phyloP scores from a whole-genome alignment of 53 echinoderm and acorn worm species.

The Apostichopus leukothele region DNA sequence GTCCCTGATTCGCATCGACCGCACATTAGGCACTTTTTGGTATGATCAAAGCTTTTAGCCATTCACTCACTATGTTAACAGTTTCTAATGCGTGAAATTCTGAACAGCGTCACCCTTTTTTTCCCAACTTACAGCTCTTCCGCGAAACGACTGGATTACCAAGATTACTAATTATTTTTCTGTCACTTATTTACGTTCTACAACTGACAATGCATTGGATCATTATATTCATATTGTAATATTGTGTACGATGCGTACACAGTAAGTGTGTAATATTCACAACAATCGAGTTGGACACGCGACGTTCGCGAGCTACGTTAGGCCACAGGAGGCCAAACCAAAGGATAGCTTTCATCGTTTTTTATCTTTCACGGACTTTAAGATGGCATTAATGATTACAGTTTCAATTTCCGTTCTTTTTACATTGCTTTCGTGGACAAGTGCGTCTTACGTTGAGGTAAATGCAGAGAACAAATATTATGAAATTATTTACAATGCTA shows the following conservation, averaged over 20 bases:
- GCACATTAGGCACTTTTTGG: too few relatives aligned
- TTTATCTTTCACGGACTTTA: background rate
- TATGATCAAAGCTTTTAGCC: too few relatives aligned
- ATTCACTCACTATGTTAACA: too few relatives aligned
- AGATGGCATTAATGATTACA: slow-evolving; percentile 2
- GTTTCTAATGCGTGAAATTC: too few relatives aligned
- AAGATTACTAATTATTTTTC: background rate
- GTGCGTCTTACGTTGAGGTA: slow-evolving; percentile 37
- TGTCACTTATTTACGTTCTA: background rate
- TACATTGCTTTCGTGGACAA: slow-evolving; percentile 18
- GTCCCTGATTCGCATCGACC: too few relatives aligned
- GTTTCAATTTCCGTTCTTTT: slow-evolving; percentile 17
- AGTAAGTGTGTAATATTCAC: background rate
- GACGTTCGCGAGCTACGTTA: background rate
- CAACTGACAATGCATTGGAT: background rate
- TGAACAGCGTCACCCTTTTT: too few relatives aligned
- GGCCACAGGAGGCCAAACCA: slow-evolving; percentile 17
- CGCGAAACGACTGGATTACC: background rate
- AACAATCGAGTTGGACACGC: background rate
- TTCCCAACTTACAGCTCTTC: too few relatives aligned
- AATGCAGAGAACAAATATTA: background rate
- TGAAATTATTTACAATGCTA: slow-evolving; percentile 7
- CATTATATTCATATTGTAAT: background rate
- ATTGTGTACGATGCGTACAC: background rate
- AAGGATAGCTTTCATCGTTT: background rate